Evolutionary conservation across 2,888 invertebrate genomes (phyloP).

Genomic region (Limnephilus lunatus): DNA sequence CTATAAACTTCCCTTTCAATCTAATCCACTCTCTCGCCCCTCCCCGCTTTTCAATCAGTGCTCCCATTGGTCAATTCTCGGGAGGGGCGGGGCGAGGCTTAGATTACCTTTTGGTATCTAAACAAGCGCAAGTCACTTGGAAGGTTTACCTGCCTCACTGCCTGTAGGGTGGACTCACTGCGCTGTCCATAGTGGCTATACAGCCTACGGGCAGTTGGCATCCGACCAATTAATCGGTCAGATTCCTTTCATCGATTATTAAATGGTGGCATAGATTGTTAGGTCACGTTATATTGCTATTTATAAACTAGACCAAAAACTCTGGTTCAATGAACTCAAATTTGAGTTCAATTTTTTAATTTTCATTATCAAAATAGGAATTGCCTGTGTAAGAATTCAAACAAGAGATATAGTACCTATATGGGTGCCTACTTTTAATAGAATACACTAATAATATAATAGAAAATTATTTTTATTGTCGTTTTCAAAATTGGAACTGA

Average conservation of each 20-base stretch:
- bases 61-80: conserved; percentile 35
- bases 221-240: background rate
- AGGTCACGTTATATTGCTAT: background rate
- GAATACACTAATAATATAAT: too few relatives aligned
- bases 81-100: conserved; percentile 47
- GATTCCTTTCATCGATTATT: background rate
- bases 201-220: background rate
- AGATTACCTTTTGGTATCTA: conserved; percentile 41
- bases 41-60: conserved; percentile 9
- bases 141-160: background rate
- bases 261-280: background rate
- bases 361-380: too few relatives aligned
- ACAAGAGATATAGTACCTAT: too few relatives aligned
- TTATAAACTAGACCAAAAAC: background rate
- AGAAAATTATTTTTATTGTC: too few relatives aligned
- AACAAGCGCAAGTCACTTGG: conserved; percentile 16
- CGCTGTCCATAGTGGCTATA: background rate
- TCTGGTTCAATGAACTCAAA: too few relatives aligned
- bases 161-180: background rate
- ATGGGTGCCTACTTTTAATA: too few relatives aligned
- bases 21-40: conserved; percentile 31
- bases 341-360: too few relatives aligned
- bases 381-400: too few relatives aligned
- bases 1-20: background rate
- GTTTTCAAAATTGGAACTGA: too few relatives aligned